Percentiles rank a stretch among this genome's conserved stretches.
These are phyloP conservation scores for Spatulosminthurus flaviceps DNA, from an alignment of 2,888 invertebrate genomes.

Conservation along the genomic window DNA sequence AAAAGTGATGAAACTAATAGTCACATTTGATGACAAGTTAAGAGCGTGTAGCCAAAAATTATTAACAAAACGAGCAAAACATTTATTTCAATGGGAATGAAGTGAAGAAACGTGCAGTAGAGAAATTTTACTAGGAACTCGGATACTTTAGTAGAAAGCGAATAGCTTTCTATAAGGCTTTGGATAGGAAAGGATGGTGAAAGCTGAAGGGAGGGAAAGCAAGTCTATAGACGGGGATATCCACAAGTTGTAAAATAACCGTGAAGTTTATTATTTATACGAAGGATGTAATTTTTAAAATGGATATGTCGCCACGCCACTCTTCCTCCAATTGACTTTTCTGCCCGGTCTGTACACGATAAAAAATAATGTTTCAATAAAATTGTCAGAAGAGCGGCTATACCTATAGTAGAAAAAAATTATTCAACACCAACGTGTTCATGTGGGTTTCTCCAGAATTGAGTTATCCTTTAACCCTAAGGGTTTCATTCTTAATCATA, in stretches of 20 bases:
- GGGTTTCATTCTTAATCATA: too few species aligned
- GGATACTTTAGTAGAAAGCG: too few species aligned
- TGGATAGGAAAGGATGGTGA: neutral
- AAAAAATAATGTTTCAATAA: neutral
- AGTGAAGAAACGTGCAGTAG: neutral
- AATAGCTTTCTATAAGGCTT: neutral
- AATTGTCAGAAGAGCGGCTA: too few species aligned
- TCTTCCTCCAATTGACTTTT: slow-evolving; percentile 14
- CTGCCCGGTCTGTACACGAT: neutral
- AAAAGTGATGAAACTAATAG: neutral
- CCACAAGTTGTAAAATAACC: slow-evolving; percentile 13
- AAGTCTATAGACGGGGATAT: neutral
- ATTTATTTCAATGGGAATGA: neutral
- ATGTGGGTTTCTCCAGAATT: too few species aligned
- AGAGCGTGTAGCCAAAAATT: neutral
- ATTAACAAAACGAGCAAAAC: neutral
- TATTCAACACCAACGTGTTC: too few species aligned
- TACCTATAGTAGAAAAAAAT: too few species aligned
- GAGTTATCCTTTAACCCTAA: too few species aligned
- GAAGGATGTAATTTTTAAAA: slow-evolving; percentile 9
- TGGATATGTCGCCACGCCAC: slow-evolving; percentile 18
- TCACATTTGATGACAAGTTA: neutral
- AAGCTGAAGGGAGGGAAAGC: neutral
- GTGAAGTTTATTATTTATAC: slow-evolving; percentile 19
- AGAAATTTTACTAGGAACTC: neutral